Percentiles rank a stretch among this genome's conserved stretches.
Evolutionary conservation across 2,113 vertebrate genomes (phyloP).

Genomic region (Lampris megalopsis): DNA sequence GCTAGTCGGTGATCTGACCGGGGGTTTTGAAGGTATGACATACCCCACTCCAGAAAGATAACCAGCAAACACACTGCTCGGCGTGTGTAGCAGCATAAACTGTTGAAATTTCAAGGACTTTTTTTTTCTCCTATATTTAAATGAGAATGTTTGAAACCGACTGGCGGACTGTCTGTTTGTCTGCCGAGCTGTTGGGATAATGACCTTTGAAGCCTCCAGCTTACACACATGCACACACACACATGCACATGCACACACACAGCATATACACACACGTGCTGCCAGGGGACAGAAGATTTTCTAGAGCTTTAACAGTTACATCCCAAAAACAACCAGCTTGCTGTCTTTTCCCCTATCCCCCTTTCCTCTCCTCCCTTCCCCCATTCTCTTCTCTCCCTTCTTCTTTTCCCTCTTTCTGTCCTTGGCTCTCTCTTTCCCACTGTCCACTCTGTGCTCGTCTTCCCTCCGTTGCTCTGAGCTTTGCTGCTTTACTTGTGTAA

Average conservation of each 20-base stretch:
- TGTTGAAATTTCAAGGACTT: too few species aligned
- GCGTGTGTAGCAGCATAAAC: too few species aligned
- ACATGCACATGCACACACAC: background rate
- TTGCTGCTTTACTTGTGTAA: background rate
- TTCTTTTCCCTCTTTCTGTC: background rate
- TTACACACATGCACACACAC: background rate
- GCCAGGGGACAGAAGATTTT: conserved; percentile 46
- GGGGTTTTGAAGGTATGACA: background rate
- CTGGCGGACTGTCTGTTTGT: background rate
- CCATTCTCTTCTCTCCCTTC: background rate
- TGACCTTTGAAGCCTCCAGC: conserved; percentile 14
- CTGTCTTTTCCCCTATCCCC: conserved; percentile 38
- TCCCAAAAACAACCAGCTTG: conserved; percentile 47
- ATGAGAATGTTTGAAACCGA: too few species aligned
- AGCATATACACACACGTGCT: conserved; percentile 7
- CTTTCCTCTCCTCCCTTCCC: background rate
- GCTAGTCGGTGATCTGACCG: background rate
- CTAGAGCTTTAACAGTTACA: conserved; percentile 54
- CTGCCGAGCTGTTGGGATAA: conserved; percentile 1
- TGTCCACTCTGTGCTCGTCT: too few species aligned
- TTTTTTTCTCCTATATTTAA: conserved; percentile 6
- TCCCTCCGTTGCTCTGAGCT: background rate
- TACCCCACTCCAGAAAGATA: background rate
- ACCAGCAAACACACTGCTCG: too few species aligned
- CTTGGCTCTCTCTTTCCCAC: background rate